A percentile compares a stretch with the other conserved stretches of the same genome.
Conservation (phyloP, 2,113 vertebrate species). For the Hippocampus barbouri region DNA sequence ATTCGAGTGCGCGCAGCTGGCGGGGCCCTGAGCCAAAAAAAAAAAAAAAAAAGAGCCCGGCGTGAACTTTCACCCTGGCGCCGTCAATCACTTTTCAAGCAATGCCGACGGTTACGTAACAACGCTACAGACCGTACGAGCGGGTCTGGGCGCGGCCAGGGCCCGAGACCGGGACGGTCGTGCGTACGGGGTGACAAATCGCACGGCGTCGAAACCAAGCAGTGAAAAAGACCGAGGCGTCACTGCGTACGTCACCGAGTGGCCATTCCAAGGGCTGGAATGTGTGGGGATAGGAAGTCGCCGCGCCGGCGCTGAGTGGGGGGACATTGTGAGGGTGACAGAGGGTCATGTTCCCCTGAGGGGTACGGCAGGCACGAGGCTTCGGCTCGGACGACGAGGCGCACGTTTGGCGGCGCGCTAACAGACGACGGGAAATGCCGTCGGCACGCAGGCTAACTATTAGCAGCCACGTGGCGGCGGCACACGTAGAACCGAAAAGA, state of each 20-base stretch:
- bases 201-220: neutral
- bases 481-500: no score
- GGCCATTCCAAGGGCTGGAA: slow-evolving; percentile 48
- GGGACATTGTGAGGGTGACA: neutral
- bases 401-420: neutral
- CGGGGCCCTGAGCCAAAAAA: no score
- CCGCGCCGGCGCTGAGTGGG: slow-evolving; percentile 33
- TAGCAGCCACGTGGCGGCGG: neutral
- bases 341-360: no score
- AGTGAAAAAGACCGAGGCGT: neutral
- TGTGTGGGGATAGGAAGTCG: slow-evolving; percentile 50
- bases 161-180: no score
- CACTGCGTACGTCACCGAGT: slow-evolving; percentile 34
- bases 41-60: slow-evolving; percentile 19
- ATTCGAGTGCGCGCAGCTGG: neutral
- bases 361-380: no score
- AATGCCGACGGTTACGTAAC: slow-evolving; percentile 4
- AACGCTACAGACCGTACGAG: neutral
- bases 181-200: neutral
- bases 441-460: no score
- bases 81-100: slow-evolving; percentile 47
- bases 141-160: no score
- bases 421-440: no score
- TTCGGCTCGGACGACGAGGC: no score
- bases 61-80: slow-evolving; percentile 21